Percentiles rank a stretch among this genome's conserved stretches.
These are phyloP conservation scores for Atta texana DNA, from an alignment of 1,140 invertebrate genomes.

Conservation along the genomic window DNA sequence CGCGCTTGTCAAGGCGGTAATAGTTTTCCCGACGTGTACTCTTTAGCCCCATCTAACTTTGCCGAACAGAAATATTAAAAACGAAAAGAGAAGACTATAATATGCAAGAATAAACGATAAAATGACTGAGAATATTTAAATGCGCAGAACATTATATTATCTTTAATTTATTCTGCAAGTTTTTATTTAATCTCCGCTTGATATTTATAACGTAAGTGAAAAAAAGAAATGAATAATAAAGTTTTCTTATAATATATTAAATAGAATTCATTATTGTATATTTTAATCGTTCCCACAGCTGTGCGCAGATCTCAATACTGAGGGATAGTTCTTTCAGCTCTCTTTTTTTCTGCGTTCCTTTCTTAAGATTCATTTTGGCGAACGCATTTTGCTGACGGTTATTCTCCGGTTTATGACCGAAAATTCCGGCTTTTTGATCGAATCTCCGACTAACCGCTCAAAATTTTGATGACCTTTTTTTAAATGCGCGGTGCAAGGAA, in stretches of 20 bases:
- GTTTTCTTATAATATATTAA: background rate
- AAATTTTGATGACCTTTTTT: too few relatives aligned
- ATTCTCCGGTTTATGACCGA: too few relatives aligned
- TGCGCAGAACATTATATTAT: too few relatives aligned
- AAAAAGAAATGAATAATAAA: background rate
- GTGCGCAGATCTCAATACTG: background rate
- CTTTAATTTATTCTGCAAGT: background rate
- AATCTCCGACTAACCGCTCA: too few relatives aligned
- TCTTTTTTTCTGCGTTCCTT: background rate
- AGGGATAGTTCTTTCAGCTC: background rate
- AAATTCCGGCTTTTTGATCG: too few relatives aligned
- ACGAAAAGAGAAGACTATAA: background rate
- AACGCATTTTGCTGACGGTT: background rate
- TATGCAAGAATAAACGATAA: background rate
- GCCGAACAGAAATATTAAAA: constrained; percentile 9
- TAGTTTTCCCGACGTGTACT: constrained; percentile 61
- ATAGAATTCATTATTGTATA: background rate
- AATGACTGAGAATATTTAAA: background rate
- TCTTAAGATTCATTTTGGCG: background rate
- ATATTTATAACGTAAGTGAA: background rate
- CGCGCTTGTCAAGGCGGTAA: constrained; percentile 39
- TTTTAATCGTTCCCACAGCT: background rate
- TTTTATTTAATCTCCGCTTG: background rate
- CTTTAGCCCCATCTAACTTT: background rate
- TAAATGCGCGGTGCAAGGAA: too few relatives aligned